Base-by-base conservation (phyloP, 2,888 invertebrate species). In the Autographa pulchrina region DNA sequence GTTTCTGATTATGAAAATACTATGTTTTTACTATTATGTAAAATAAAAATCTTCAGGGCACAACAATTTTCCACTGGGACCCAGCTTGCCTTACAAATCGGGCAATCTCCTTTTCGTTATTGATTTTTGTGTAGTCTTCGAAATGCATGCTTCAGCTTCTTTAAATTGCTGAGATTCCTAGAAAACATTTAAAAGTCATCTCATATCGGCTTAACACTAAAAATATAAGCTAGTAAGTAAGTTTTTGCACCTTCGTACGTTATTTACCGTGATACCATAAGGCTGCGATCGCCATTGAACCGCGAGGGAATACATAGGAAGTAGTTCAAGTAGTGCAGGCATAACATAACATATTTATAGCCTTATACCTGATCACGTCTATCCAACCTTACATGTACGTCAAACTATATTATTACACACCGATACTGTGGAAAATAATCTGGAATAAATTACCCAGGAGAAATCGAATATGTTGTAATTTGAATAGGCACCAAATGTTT, bases 261-360 rank as follows among this genome's bases (percentile, higher is more conserved):
- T 54, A 18, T 54, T 56, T 56, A 14, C 13, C 54, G 20, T 25
- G 54, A 25, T 56, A 3, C 9, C 20, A 13, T 5, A 18, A 56
- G 20, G 54, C 54, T 25, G 18, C 25, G 4, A 56, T 56, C 20
- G 54, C 48, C 20, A 62, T 43, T 48, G 20, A 62, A 62, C 65
- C 52, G 66, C 54, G 25, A 56, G 54, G 54, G 54, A 56, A 56
- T 56, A 56, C 20, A 6, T n/a, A 48, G 20, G 54, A 56, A 56
- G 25, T 25, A 56, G 54, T 56, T 13, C 25, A 56, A 56, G 25
- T 25, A 56, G 54, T 56, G 25, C 54, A 56, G 54, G 25, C 54
- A 56, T 56, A 56, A 56, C 54, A 54, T 54, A 18, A 20, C 11
- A 13, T 56, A 56, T 56, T 56, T 56, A 56, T 25, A 13, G 54